phyloP scores from a whole-genome alignment of 2,113 vertebrate species.

The Gambusia affinis region DNA sequence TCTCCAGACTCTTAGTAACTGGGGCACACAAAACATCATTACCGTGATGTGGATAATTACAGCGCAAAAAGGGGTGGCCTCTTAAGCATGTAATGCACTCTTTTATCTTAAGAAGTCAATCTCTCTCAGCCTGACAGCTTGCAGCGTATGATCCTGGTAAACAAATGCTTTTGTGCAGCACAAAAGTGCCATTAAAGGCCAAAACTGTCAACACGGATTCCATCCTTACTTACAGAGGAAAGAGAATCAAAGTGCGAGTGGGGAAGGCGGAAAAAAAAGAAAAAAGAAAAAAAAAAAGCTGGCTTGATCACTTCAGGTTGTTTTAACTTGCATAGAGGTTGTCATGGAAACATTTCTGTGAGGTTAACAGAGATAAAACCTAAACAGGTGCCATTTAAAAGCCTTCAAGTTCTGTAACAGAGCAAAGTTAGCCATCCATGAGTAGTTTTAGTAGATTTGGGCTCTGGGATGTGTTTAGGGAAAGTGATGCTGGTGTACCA shows the following conservation, averaged over 20 bases:
- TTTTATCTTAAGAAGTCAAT: conserved; percentile 94
- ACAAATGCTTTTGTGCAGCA: conserved; percentile 94
- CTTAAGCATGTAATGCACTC: conserved; percentile 87
- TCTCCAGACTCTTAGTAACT: conserved; percentile 81
- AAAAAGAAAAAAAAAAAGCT: conserved; percentile 58
- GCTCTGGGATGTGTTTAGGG: conserved; percentile 35
- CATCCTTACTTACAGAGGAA: conserved; percentile 82
- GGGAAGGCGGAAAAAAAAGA: neutral
- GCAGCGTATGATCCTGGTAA: conserved; percentile 94
- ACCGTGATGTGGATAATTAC: conserved; percentile 90
- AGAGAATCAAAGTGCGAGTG: conserved; percentile 24
- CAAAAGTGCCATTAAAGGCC: conserved; percentile 98
- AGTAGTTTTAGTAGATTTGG: conserved; percentile 13
- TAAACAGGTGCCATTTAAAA: conserved; percentile 93
- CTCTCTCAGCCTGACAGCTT: conserved; percentile 89
- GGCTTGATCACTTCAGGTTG: conserved; percentile 97
- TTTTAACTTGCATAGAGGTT: conserved; percentile 97
- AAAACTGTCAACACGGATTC: conserved; percentile 99
- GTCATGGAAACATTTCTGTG: conserved; percentile 96
- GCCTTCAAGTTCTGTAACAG: conserved; percentile 88
- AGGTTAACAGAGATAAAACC: conserved; percentile 92
- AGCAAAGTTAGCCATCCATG: conserved; percentile 78
- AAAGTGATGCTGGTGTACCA: conserved; percentile 42
- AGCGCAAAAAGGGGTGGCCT: conserved; percentile 80
- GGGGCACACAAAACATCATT: conserved; percentile 86